phyloP scores from a whole-genome alignment of 64 coral and sea anemone species.

The Montipora foliosa region DNA sequence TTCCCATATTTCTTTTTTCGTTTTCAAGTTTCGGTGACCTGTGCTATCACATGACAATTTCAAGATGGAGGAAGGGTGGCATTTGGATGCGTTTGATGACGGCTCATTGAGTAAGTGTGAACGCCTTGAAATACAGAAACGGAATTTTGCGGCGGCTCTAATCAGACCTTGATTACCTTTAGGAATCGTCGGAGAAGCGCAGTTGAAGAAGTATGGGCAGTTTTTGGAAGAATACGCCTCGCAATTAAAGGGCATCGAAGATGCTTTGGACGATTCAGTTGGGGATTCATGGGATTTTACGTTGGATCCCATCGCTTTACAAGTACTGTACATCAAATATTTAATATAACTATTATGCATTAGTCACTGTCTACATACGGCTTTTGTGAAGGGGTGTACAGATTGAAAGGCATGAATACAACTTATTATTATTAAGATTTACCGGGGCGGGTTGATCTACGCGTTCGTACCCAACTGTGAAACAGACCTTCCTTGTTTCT shows the following conservation, averaged over 20 bases:
- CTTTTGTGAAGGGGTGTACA: no score
- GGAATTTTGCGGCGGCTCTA: background rate
- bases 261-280: constrained; percentile 92
- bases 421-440: no score
- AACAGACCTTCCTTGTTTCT: no score
- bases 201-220: constrained; percentile 91
- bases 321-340: constrained; percentile 74
- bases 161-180: background rate
- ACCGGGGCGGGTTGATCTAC: no score
- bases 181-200: constrained; percentile 96
- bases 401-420: no score
- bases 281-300: constrained; percentile 97
- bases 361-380: no score
- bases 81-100: constrained; percentile 91
- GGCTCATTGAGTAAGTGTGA: constrained; percentile 94
- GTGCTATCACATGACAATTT: constrained; percentile 19
- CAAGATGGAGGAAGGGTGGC: constrained; percentile 96
- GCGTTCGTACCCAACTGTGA: no score
- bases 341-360: no score
- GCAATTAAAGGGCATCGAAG: constrained; percentile 91
- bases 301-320: constrained; percentile 89
- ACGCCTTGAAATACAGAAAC: background rate
- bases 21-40: no score
- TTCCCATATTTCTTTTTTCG: no score
- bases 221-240: constrained; percentile 95